Evolutionary conservation across 2,797 vertebrate genomes (phyloP).

Genomic region (Lerista edwardsae): DNA sequence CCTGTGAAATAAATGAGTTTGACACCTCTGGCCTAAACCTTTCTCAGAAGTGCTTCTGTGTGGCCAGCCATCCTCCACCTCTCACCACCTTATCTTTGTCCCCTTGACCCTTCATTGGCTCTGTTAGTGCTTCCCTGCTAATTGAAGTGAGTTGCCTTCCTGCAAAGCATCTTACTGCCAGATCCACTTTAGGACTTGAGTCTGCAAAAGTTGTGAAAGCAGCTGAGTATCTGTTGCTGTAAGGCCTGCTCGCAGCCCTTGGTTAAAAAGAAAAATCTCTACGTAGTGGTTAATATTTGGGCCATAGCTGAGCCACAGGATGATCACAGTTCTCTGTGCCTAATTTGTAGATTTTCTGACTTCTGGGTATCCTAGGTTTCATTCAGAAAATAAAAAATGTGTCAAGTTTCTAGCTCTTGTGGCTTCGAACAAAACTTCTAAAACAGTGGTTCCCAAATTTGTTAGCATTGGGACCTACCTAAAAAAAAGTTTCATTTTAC

Average conservation of each 20-base stretch:
- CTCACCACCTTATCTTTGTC: not conserved
- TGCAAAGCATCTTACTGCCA: slow-evolving; percentile 24
- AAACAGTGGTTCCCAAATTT: too few species aligned
- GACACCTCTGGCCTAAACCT: not conserved
- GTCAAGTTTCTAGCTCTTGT: not conserved
- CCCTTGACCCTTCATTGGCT: not conserved
- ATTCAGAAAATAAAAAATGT: not conserved
- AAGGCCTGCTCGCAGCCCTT: not conserved
- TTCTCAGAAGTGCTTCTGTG: not conserved
- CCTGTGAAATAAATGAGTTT: too few species aligned
- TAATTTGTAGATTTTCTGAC: not conserved
- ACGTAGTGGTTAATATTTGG: not conserved
- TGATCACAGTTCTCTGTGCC: not conserved
- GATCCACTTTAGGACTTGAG: slow-evolving; percentile 30
- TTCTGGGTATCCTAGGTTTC: not conserved
- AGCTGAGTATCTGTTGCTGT: not conserved
- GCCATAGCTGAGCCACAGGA: not conserved
- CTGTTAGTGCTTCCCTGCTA: slow-evolving; percentile 11
- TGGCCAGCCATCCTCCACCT: not conserved
- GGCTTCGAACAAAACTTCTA: not conserved
- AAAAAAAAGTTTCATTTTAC: too few species aligned
- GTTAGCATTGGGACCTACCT: too few species aligned
- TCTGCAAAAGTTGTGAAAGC: not conserved
- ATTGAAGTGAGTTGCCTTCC: slow-evolving; percentile 17
- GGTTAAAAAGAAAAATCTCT: not conserved